Base-by-base conservation (phyloP, 2,797 vertebrate species). In the Anguilla megastoma region DNA sequence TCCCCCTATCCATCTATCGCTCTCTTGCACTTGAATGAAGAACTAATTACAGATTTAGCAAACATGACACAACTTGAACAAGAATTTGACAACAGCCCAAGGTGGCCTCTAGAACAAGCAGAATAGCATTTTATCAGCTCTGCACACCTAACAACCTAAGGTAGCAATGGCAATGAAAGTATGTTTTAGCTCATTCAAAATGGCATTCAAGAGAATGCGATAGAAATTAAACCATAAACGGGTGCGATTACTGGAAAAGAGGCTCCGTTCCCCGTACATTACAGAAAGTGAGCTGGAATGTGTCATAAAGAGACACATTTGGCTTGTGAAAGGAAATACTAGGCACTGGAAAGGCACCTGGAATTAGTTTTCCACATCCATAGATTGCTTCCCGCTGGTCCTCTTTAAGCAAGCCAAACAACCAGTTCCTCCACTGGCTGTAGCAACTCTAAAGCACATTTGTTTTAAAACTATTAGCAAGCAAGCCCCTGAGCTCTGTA, bases 281-380 rank as follows among this genome's bases (percentile, higher is more conserved):
- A 87, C 54, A 80, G 0, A 0, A 18, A 48, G 16, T 27, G 83
- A 90, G 50, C 14, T 30, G 50, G 50, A 82, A 88, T 86, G 85
- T 30, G 45, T 74, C 27, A 54, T 88, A 86, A 89, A 91, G 52
- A 33, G 82, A 58, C 86, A 79, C 69, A 89, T 24, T 52, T 21
- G 76, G 87, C 90, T 18, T 79, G 92, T 86, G 86, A 63, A 71
- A 86, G 54, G 86, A 88, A 83, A 41, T 27, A 33, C n/a, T 82
- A 85, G 60, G 54, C 82, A 54, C 54, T 74, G 85, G 69, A 58
- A 48, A 84, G 45, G 76, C 0, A 80, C 89, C 91, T 90, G 4
- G 33, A 60, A 90, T 91, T 86, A 0, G 74, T 84, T 69, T 85
- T 90, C 92, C 93, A 89, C 88, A 91, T 91, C 89, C 87, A 86